These are phyloP conservation scores for Prietella phreatophila DNA, from an alignment of 2,113 vertebrate genomes.

Conservation along the genomic window DNA sequence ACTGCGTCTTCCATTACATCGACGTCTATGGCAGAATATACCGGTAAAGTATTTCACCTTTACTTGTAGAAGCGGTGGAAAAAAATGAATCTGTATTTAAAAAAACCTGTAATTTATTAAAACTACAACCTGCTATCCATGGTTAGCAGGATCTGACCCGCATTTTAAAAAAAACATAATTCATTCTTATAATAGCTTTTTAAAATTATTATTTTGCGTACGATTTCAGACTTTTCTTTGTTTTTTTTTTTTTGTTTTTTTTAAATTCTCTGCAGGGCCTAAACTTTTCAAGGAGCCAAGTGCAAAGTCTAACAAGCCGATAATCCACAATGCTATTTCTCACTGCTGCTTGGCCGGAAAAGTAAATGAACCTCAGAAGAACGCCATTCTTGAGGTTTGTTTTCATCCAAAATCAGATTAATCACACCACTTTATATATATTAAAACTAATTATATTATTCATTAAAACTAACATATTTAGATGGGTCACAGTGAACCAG, in stretches of 20 bases:
- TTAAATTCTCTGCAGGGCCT: slow-evolving; percentile 68
- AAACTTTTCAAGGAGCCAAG: slow-evolving; percentile 87
- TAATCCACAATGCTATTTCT: slow-evolving; percentile 84
- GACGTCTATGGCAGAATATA: slow-evolving; percentile 86
- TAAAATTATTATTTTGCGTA: no score
- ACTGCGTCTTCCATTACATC: slow-evolving; percentile 79
- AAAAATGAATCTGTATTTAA: neutral
- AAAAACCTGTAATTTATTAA: neutral
- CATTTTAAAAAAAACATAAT: neutral
- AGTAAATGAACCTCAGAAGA: slow-evolving; percentile 84
- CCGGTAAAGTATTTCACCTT: slow-evolving; percentile 65
- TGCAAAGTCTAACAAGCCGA: slow-evolving; percentile 84
- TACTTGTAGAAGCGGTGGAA: neutral
- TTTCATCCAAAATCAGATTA: neutral
- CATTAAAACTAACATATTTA: neutral
- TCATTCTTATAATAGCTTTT: neutral
- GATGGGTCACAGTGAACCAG: neutral
- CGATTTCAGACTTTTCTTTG: neutral
- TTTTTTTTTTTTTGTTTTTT: neutral
- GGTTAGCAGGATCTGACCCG: neutral
- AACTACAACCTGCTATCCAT: neutral
- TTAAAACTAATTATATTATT: neutral
- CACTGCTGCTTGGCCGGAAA: slow-evolving; percentile 87
- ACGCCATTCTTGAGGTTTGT: slow-evolving; percentile 79
- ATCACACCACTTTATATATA: neutral